Percentiles rank a stretch among this genome's conserved stretches.
Evolutionary conservation across 2,797 vertebrate species (phyloP).

Genomic region (Lacerta viridis): DNA sequence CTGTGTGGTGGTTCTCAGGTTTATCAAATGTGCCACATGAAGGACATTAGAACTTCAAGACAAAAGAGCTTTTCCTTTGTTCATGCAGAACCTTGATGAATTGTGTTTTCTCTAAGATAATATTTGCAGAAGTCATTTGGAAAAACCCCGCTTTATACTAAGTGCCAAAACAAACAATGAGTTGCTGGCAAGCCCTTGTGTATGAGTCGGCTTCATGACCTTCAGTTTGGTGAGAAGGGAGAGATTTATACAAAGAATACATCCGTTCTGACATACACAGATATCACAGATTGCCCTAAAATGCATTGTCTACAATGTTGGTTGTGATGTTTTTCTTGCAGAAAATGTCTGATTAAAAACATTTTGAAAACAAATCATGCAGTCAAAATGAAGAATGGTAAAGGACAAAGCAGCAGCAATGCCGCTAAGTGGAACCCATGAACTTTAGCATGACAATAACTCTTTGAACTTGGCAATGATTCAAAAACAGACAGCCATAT

Average conservation of each 20-base stretch:
- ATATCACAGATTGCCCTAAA: not conserved
- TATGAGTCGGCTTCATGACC: not conserved
- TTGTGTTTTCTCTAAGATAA: not conserved
- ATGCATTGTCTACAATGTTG: not conserved
- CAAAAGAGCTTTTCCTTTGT: not conserved
- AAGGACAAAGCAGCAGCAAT: not conserved
- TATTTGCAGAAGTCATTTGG: not conserved
- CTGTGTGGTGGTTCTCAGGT: not conserved
- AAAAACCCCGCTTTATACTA: not conserved
- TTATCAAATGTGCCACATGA: conserved; percentile 6
- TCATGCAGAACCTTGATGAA: conserved; percentile 17
- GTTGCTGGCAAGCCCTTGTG: not conserved
- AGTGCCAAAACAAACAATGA: not conserved
- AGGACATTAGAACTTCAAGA: not conserved
- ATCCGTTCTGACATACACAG: not conserved
- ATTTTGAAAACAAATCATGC: not conserved
- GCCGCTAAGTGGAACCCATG: not conserved
- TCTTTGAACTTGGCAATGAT: not conserved
- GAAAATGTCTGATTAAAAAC: not conserved
- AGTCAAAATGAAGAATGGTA: conserved; percentile 7
- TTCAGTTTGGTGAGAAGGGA: not conserved
- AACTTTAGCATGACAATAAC: not conserved
- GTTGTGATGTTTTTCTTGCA: not conserved
- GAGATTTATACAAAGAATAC: not conserved
- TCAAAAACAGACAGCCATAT: not conserved